phyloP scores from a whole-genome alignment of 1,140 invertebrate species.

The Hermatobates lingyangjiaoensis region DNA sequence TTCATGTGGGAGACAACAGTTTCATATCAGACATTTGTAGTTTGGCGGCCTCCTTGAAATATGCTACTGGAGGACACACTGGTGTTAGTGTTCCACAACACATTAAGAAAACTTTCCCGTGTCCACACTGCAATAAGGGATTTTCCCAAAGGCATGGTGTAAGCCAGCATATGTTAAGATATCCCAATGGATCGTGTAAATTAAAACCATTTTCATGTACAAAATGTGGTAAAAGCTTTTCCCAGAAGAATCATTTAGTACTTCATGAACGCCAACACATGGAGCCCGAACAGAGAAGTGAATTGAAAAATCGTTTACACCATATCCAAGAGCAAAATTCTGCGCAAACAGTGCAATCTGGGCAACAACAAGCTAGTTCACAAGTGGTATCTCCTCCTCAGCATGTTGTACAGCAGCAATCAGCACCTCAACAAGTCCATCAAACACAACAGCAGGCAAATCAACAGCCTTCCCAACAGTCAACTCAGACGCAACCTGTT shows the following conservation, averaged over 20 bases:
- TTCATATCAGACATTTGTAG: slow-evolving; percentile 70
- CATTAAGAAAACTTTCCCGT: slow-evolving; percentile 50
- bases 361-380: slow-evolving; percentile 2
- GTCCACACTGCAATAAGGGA: slow-evolving; percentile 61
- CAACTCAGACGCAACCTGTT: background rate
- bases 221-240: slow-evolving; percentile 71
- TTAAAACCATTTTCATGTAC: slow-evolving; percentile 59
- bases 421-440: slow-evolving; percentile 2
- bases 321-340: background rate
- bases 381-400: too few relatives aligned
- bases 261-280: slow-evolving; percentile 64
- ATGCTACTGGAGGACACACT: slow-evolving; percentile 22
- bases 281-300: slow-evolving; percentile 26
- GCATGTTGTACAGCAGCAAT: slow-evolving; percentile 7
- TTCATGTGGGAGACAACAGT: slow-evolving; percentile 65
- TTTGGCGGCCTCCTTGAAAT: slow-evolving; percentile 45
- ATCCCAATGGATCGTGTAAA: slow-evolving; percentile 60
- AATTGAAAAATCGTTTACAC: slow-evolving; percentile 7
- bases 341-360: background rate
- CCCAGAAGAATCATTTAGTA: slow-evolving; percentile 63
- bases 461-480: background rate
- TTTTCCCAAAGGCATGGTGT: slow-evolving; percentile 66
- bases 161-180: slow-evolving; percentile 50
- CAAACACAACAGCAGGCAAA: background rate
- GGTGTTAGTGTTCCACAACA: slow-evolving; percentile 18